Base-by-base conservation (phyloP, 64 coral and sea anemone species). In the Montipora capricornis region DNA sequence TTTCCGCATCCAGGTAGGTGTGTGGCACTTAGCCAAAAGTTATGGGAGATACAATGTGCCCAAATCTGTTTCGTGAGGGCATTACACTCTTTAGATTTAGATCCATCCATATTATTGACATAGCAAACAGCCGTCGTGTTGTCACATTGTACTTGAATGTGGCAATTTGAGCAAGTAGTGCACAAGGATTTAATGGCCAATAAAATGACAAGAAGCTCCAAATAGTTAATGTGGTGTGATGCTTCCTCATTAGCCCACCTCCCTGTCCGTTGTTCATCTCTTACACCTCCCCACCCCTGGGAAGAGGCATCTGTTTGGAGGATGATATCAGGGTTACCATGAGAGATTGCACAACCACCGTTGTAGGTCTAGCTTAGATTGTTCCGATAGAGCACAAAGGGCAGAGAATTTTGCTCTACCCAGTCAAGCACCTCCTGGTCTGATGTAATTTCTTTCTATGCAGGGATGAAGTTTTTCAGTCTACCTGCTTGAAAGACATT, bases 261-360 rank as follows among this genome's bases (percentile, higher is more conserved):
- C 68, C 82, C 81, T 77, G 82, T 87, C 77, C 60, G 87, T 68
- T 84, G 50, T 19, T 74, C 49, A 51, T 44, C 82, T 67, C 57
- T 64, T 7, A 77, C 74, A 48, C 91, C 81, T 86, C 73, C 91
- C 91, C 91, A 93, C 4, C 91, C 81, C 68, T 87, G 81, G 47
- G 73, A 22, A 20, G 91, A 93, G 24, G 91, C 73, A 87, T 93
- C 91, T 12, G 91, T 93, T 61, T 93, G 82, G 10, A 87, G 76
- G 48, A 20, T 57, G 37, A 92, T 4, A 5, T 92, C 90, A 62
- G 90, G 80, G 44, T 85, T 81, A 59, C 90, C 90, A 60, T 92
- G 81, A 86, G 90, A 92, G 44, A 84, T 62, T 76, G 78, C 2
- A 49, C 14, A 57, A 17, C 73, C 87, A 77, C 74, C 87, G 79